Evolutionary conservation across 2,797 vertebrate genomes (phyloP), one percentile per base, ranked within the genome.

Genomic region (Myoxocephalus aenaeus): DNA sequence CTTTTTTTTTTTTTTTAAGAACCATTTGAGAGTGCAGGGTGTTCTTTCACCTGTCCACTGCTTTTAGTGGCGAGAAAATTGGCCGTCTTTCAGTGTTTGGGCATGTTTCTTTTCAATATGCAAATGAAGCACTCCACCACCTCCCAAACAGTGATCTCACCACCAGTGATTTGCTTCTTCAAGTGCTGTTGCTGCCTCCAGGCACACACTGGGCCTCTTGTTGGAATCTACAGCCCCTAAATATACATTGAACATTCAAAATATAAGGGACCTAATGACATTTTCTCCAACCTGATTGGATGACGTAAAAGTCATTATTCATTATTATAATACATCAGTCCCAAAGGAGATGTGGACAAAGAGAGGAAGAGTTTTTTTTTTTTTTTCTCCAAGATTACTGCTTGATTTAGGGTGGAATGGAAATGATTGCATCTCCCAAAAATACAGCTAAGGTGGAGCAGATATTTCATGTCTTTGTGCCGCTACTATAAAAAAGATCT

Each of bases 81-180:
- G 65, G 61, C 64, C 42, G 70, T 75, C 81, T 74, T 70, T 87
- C 79, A 70, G 48, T 59, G 69, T 83, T 86, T 79, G 80, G 51
- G 68, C 72, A 29, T 86, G 82, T 85, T 72, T 89, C 82, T 81
- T 86, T 90, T 90, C 76, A 86, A 81, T 77, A 92, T 90, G 90
- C 81, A 92, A 92, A 92, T 88, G 44, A 4, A 0, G 34, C 56
- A 29, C 76, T 83, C 72, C 73, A 72, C 66, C 18, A 12, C 67
- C 80, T 74, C 81, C 62, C 46, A 29, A 65, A 42, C 18, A 48
- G 76, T 87, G 87, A 90, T 82, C 85, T 81, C 86, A 86, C 82
- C 81, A 75, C 73, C 79, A 77, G 62, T n/a, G 66, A 84, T 87
- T 83, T 88, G 75, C 66, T 76, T 79, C 65, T 79, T 70, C 65